Base-by-base conservation (phyloP, 2,888 invertebrate species). In the Noctua janthina region DNA sequence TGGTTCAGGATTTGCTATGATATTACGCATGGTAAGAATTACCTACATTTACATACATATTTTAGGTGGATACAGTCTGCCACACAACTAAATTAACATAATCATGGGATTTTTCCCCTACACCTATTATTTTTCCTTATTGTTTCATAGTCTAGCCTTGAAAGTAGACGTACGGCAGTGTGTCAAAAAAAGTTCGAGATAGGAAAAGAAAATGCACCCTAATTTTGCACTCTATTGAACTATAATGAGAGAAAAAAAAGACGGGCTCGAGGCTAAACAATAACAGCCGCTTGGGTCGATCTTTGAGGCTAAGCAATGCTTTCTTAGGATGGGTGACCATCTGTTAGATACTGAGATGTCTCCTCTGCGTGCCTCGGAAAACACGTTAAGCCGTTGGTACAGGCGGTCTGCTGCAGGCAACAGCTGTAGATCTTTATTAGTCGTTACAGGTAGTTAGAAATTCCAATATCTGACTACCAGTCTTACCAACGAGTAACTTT, bases 1-100 rank as follows among this genome's bases (percentile, higher is more conserved):
- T 68, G 46, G 35, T 43, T 20, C 35, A 15, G 68, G 68, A 59
- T 76, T 83, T 83, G 17, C 68, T 80, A 80, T 68, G 35, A 72
- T 80, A 80, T 83, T 46, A 69, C 71, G 46, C 17, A 79, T 56
- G 66, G 76, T 75, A 43, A 1, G 23, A 67, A 76, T 46, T 76
- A 68, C 67, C 62, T 62, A 70, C 29, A 76, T 79, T 76, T 74
- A 79, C 46, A 84, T 84, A 74, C 29, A 79, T 76, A 83, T 86
- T 76, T 79, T 68, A 67, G 54, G 17, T 62, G 20, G 15, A 23
- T 59, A 75, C 39, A 51, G 70, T 71, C 51, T 23, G n/a, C 23
- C 8, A 59, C 11, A 67, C 35, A 54, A 84, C 13, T n/a, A 79
- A 59, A 79, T 79, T 71, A 54, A 39, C 71, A 78, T 83, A 66